A percentile compares a stretch with the other conserved stretches of the same genome.
These are phyloP conservation scores for Brevimyrus niger DNA, from an alignment of 2,113 vertebrate genomes.

Conservation along the genomic window DNA sequence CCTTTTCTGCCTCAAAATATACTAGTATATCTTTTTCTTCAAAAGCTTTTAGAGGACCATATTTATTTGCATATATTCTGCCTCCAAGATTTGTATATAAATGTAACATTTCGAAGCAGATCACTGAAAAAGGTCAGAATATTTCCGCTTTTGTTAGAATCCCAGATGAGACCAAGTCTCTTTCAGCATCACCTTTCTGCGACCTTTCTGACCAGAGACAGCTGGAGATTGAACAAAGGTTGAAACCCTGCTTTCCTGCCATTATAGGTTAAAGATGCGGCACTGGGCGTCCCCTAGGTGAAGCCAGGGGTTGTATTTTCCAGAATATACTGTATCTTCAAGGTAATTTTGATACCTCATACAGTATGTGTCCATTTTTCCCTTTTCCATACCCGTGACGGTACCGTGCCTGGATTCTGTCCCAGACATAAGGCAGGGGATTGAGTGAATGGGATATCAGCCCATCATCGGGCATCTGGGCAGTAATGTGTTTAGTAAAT, in stretches of 20 bases:
- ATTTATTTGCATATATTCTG: not conserved
- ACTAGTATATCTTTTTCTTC: not conserved
- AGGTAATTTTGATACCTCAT: not conserved
- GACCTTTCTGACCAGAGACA: conserved; percentile 24
- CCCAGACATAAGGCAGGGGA: not conserved
- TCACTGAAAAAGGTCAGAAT: not conserved
- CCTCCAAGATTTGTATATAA: not conserved
- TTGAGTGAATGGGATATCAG: not conserved
- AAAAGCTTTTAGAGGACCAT: not conserved
- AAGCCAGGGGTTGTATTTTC: not conserved
- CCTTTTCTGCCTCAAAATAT: not conserved
- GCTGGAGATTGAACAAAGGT: conserved; percentile 9
- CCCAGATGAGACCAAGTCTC: not conserved
- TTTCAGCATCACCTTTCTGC: not conserved
- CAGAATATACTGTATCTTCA: not conserved
- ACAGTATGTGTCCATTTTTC: not conserved
- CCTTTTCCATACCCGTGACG: not conserved
- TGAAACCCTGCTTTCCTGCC: not conserved
- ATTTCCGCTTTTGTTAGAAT: not conserved
- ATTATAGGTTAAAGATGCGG: conserved; percentile 9
- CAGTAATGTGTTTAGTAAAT: conserved; percentile 8
- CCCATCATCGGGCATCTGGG: not conserved
- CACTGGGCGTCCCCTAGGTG: not conserved
- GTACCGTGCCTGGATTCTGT: not conserved
- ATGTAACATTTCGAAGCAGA: not conserved